phyloP scores from a whole-genome alignment of 2,888 invertebrate species.

The Blastobasis lacticolella region DNA sequence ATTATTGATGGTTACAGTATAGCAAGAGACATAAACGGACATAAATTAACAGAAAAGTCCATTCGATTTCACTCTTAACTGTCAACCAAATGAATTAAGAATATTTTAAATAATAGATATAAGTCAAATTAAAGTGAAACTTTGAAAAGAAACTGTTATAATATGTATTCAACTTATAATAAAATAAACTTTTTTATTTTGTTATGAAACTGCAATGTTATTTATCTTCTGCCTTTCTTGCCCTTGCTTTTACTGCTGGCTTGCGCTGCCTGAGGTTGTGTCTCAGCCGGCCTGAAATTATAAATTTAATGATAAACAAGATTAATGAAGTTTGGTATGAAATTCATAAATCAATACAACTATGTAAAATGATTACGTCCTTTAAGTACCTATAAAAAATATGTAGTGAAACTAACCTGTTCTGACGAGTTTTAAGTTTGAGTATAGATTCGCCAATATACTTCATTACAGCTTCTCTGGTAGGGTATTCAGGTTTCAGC shows the following conservation, averaged over 20 bases:
- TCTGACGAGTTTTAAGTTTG: conserved; percentile 88
- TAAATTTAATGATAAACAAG: background rate
- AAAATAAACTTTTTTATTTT: conserved; percentile 4
- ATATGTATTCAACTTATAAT: background rate
- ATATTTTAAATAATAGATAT: too few species aligned
- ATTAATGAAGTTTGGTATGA: too few species aligned
- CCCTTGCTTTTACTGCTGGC: conserved; percentile 55
- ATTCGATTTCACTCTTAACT: conserved; percentile 39
- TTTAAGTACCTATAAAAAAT: background rate
- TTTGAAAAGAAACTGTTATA: background rate
- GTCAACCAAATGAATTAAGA: conserved; percentile 1
- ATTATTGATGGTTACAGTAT: conserved; percentile 65
- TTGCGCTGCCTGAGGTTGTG: conserved; percentile 48
- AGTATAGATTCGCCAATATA: conserved; percentile 91
- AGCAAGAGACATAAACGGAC: conserved; percentile 56
- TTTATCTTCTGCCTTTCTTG: conserved; percentile 65
- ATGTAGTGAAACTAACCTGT: conserved; percentile 40
- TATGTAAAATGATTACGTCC: background rate
- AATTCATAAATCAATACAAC: background rate
- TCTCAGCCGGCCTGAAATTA: conserved; percentile 58
- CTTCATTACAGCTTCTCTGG: conserved; percentile 84
- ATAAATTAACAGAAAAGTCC: conserved; percentile 47
- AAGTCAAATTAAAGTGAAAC: conserved; percentile 3
- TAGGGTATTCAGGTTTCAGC: conserved; percentile 79
- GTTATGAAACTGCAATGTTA: conserved; percentile 16